Evolutionary conservation across 2,113 vertebrate species (phyloP).

Genomic region (Ictalurus furcatus): DNA sequence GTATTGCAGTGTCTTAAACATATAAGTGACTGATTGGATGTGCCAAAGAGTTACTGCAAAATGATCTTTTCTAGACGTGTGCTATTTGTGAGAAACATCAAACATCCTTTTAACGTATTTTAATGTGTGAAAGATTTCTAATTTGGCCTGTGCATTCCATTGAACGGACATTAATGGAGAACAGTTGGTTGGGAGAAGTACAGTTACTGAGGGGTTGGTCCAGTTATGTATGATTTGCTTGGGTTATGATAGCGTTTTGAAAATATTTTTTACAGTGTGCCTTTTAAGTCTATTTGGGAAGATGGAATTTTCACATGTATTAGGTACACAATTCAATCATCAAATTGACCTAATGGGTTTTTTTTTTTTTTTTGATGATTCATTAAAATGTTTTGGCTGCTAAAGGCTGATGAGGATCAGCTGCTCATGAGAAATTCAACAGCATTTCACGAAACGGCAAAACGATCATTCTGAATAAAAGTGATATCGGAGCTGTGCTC

Average conservation of each 20-base stretch:
- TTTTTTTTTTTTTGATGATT: not conserved
- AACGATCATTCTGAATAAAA: conserved; percentile 49
- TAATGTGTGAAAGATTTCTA: not conserved
- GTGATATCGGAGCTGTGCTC: conserved; percentile 61
- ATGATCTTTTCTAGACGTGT: not conserved
- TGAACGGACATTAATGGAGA: not conserved
- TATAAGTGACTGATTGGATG: not conserved
- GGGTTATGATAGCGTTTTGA: not conserved
- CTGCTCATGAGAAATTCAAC: not conserved
- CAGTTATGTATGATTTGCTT: not conserved
- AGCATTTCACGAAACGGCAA: not conserved
- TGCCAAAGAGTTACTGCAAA: conserved; percentile 44
- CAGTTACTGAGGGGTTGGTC: not conserved
- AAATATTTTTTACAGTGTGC: not conserved
- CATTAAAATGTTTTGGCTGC: not conserved
- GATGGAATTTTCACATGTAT: not conserved
- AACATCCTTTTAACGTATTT: not conserved
- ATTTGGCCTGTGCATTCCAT: not conserved
- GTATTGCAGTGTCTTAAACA: not conserved
- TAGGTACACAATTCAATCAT: not conserved
- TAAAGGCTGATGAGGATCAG: not conserved
- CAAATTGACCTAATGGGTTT: not conserved
- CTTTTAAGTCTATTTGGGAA: not conserved
- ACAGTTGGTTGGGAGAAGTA: not conserved
- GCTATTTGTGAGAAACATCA: not conserved